These are phyloP conservation scores for Onychomys arenicola DNA, from an alignment of 2,797 vertebrate species.

Conservation along the genomic window DNA sequence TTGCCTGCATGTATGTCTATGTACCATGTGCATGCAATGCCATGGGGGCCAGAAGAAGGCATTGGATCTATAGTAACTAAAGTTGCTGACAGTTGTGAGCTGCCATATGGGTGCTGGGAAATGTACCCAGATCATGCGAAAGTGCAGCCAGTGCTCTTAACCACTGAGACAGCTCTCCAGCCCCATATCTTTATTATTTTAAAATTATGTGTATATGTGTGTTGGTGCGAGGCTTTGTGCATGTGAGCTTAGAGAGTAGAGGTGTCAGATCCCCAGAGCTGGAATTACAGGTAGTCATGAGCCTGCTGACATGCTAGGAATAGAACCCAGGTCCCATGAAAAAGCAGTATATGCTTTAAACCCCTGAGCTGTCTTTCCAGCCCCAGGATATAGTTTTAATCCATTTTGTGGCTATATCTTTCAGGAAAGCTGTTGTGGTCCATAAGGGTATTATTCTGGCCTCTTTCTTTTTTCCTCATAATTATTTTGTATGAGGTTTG, in stretches of 20 bases:
- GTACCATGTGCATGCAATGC: not conserved
- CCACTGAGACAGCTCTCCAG: not conserved
- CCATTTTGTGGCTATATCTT: conserved; percentile 10
- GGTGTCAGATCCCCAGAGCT: not conserved
- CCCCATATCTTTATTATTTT: not conserved
- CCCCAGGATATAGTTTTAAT: conserved; percentile 19
- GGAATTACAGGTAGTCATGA: not conserved
- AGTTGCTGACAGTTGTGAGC: not conserved
- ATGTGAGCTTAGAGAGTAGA: not conserved
- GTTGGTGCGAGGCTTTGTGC: not conserved
- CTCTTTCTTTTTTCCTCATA: not conserved
- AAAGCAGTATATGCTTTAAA: not conserved
- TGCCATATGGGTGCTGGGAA: not conserved
- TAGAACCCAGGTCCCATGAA: not conserved
- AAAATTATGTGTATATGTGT: not conserved
- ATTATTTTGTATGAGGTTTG: not conserved
- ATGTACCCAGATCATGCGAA: not conserved
- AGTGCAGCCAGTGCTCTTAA: not conserved
- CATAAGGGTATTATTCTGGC: not conserved
- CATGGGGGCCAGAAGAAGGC: not conserved
- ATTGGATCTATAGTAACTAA: not conserved
- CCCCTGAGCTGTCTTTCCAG: not conserved
- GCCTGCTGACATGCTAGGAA: not conserved
- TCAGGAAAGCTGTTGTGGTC: not conserved
- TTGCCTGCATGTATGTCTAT: not conserved